Evolutionary conservation across 2,888 invertebrate genomes (phyloP), one percentile per base, ranked within the genome.

Genomic region (Oligia latruncula): DNA sequence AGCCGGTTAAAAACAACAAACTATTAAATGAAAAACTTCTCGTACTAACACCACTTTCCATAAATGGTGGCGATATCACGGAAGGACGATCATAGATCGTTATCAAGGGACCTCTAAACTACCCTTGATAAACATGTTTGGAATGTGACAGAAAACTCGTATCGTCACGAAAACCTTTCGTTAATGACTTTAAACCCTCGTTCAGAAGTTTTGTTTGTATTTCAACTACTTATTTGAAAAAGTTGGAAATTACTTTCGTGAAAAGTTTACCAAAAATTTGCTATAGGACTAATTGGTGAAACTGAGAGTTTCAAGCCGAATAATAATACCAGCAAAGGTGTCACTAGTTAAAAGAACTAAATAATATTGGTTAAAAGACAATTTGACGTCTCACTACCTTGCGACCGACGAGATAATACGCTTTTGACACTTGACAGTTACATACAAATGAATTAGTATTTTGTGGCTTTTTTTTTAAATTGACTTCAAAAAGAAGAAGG

Each of bases 41-140:
- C 43, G 17, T n/a, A 52, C 15, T 20, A 70, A 58, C 60, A 23
- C 46, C 20, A 55, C 11, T 67, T 73, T 52, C 40, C 58, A 68
- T 73, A 82, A 74, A 62, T 23, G 35, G 4, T 29, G 40, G 35
- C 3, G 66, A 84, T 84, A 64, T 52, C 66, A 64, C 74, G 70
- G 46, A 46, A 64, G 9, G n/a, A 46, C 74, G 49, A 23, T 23
- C 43, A 43, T 6, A 52, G 82, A 83, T 83, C 64, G 67, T 58
- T 83, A 79, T 83, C 80, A 52, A 2, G 49, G 58, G 80, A 68
- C 78, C 58, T 17, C 68, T 35, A 29, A 76, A 75, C 65, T 43
- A 52, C 23, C 17, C n/a, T 72, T 1, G 5, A 43, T n/a, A 2
- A 35, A 49, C n/a, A 40, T 58, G 40, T 77, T 77, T 52, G 46